Conservation (phyloP, 1,140 invertebrate species). For the Charaxes varanes region DNA sequence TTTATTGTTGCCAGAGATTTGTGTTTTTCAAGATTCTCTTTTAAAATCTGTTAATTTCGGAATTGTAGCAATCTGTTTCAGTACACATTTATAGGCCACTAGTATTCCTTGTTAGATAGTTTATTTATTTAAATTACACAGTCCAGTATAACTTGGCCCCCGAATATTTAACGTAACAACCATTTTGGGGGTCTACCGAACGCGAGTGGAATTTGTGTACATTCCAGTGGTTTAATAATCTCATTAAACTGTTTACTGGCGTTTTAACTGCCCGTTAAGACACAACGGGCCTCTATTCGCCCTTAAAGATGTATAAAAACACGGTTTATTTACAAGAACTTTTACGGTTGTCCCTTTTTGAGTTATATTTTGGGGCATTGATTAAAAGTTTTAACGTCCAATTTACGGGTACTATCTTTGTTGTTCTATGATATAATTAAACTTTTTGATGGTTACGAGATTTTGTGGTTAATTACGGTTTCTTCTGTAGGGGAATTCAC, state of each 20-base stretch:
- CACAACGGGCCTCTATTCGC: slow-evolving; percentile 49
- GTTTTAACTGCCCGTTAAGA: slow-evolving; percentile 56
- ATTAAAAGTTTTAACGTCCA: background rate
- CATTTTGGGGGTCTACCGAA: slow-evolving; percentile 14
- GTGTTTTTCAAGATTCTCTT: no score
- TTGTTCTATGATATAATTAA: no score
- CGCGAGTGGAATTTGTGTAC: slow-evolving; percentile 27
- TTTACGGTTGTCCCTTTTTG: slow-evolving; percentile 17
- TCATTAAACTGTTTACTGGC: slow-evolving; percentile 58
- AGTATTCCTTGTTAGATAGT: no score
- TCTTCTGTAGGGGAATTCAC: no score
- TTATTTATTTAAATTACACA: slow-evolving; percentile 23
- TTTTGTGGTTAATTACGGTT: no score
- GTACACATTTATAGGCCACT: no score
- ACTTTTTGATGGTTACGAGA: no score
- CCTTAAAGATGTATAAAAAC: slow-evolving; percentile 21
- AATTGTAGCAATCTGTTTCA: no score
- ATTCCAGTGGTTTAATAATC: slow-evolving; percentile 49
- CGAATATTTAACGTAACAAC: slow-evolving; percentile 18
- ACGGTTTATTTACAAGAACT: slow-evolving; percentile 15
- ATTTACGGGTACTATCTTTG: no score
- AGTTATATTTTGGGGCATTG: slow-evolving; percentile 6
- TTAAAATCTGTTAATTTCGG: no score
- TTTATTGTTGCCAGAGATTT: no score
- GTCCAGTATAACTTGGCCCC: slow-evolving; percentile 14